These are phyloP conservation scores for Stegana nigrithorax DNA, from an alignment of 2,888 invertebrate genomes.

Conservation along the genomic window DNA sequence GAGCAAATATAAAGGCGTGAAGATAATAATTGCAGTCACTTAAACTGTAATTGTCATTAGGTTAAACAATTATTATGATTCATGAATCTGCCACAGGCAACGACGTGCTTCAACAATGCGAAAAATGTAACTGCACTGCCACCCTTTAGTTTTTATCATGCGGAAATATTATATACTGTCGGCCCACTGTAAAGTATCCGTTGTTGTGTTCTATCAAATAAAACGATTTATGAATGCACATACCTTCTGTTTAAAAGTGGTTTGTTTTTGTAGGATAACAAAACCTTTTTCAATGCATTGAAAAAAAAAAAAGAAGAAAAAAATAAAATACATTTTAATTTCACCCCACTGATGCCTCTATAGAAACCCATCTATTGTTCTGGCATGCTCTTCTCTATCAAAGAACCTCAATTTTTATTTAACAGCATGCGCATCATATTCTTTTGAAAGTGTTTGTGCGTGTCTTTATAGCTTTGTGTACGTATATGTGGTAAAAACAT, in stretches of 20 bases:
- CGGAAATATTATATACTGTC: slow-evolving; percentile 40
- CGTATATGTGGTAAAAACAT: slow-evolving; percentile 24
- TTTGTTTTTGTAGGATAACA: slow-evolving; percentile 60
- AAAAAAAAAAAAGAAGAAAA: slow-evolving; percentile 1
- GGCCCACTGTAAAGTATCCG: slow-evolving; percentile 36
- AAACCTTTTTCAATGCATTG: slow-evolving; percentile 45
- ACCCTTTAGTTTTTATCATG: slow-evolving; percentile 52
- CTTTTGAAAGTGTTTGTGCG: slow-evolving; percentile 11
- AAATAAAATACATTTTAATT: slow-evolving; percentile 52
- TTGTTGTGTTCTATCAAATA: slow-evolving; percentile 49
- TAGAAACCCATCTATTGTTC: slow-evolving; percentile 53
- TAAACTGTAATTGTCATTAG: slow-evolving; percentile 61
- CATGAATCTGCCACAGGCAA: slow-evolving; percentile 23
- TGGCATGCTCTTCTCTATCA: slow-evolving; percentile 51
- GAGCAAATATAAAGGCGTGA: slow-evolving; percentile 36
- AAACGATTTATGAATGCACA: slow-evolving; percentile 30
- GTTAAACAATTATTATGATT: slow-evolving; percentile 53
- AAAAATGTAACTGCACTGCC: slow-evolving; percentile 47
- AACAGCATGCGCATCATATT: slow-evolving; percentile 39
- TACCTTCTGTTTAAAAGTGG: slow-evolving; percentile 39
- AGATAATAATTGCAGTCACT: slow-evolving; percentile 48
- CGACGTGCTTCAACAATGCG: slow-evolving; percentile 12
- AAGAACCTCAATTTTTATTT: slow-evolving; percentile 43
- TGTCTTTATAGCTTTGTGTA: slow-evolving; percentile 4
- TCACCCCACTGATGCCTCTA: slow-evolving; percentile 51